phyloP scores from a whole-genome alignment of 2,113 vertebrate species.

The Micromys minutus region DNA sequence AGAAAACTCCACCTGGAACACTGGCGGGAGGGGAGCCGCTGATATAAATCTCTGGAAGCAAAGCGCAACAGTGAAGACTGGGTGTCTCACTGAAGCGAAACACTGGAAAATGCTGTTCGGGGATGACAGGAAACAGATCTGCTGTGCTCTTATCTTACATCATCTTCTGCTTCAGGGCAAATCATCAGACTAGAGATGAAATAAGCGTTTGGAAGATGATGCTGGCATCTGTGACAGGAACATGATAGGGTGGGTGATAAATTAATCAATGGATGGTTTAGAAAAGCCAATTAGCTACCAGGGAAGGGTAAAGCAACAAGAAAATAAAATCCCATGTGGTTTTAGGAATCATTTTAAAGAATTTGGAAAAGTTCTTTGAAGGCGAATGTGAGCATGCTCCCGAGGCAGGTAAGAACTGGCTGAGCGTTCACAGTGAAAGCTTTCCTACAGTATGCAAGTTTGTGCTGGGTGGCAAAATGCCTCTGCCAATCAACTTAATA shows the following conservation, averaged over 20 bases:
- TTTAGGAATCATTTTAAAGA: slow-evolving; percentile 7
- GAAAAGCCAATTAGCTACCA: background rate
- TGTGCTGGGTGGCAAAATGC: background rate
- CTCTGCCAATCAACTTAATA: background rate
- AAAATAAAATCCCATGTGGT: background rate
- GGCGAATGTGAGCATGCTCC: background rate
- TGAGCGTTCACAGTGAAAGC: background rate
- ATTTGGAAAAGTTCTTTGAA: slow-evolving; percentile 17
- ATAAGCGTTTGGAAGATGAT: slow-evolving; percentile 6
- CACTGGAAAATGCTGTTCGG: background rate
- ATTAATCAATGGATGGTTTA: background rate
- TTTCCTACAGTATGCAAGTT: background rate
- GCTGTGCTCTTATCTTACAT: background rate
- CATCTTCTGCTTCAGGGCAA: slow-evolving; percentile 32
- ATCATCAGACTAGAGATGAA: slow-evolving; percentile 29
- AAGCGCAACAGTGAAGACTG: background rate
- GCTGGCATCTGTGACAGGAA: background rate
- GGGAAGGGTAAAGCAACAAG: background rate
- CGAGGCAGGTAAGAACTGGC: background rate
- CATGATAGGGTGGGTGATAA: background rate
- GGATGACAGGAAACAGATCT: slow-evolving; percentile 20
- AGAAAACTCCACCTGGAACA: background rate
- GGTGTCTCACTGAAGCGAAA: background rate
- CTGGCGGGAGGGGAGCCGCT: background rate
- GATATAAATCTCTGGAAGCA: slow-evolving; percentile 29